Percentiles rank a stretch among this genome's conserved stretches.
Evolutionary conservation across 2,113 vertebrate genomes (phyloP).

Genomic region (Dromiciops gliroides): DNA sequence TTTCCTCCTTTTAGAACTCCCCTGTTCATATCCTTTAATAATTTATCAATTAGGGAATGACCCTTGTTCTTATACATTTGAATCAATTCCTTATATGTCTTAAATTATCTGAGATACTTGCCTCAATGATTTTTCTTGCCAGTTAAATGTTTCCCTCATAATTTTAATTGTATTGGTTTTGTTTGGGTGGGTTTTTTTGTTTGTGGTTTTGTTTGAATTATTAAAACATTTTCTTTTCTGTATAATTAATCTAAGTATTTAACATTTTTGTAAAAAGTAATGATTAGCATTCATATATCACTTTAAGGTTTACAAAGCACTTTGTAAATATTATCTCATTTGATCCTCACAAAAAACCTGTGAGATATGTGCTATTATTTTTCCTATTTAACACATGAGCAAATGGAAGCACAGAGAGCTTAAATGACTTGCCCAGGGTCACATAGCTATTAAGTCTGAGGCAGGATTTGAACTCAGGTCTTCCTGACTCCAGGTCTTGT

Average conservation of each 20-base stretch:
- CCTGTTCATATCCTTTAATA: too few species aligned
- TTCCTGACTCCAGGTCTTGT: not conserved
- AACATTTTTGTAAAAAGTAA: not conserved
- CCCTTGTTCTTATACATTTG: not conserved
- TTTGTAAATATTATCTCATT: not conserved
- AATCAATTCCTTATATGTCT: not conserved
- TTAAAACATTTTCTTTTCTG: not conserved
- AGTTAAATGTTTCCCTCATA: not conserved
- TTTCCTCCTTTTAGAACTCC: not conserved
- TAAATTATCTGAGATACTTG: not conserved
- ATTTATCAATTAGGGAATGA: not conserved
- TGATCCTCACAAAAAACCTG: not conserved
- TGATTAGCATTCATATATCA: too few species aligned
- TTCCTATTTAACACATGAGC: not conserved
- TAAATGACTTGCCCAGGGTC: not conserved
- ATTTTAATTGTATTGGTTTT: not conserved
- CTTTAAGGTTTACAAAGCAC: not conserved
- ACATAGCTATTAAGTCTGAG: not conserved
- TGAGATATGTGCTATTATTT: not conserved
- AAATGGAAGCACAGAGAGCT: too few species aligned
- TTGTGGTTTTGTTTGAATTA: not conserved
- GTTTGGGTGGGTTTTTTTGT: not conserved
- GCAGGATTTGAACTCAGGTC: not conserved
- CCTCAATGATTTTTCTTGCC: not conserved
- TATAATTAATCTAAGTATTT: not conserved